Evolutionary conservation across 2,113 vertebrate species (phyloP), one percentile per base, ranked within the genome.

Genomic region (Takifugu bimaculatus): DNA sequence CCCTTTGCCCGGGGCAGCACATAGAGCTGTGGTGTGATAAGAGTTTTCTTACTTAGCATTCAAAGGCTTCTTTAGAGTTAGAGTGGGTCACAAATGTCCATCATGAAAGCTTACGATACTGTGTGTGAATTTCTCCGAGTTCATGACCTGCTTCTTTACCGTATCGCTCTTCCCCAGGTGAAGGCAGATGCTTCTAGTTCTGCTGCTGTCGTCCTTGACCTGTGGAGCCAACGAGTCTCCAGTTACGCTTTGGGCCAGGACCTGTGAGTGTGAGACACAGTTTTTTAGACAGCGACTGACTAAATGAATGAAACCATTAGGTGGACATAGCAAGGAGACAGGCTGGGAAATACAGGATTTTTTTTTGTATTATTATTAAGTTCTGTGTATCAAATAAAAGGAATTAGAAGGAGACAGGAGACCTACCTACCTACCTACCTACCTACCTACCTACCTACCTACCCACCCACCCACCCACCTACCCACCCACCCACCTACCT

Each of bases 141-240:
- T 42, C 44, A 25, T 65, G 44, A 65, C 60, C 62, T 49, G 14
- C 42, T 50, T 26, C 51, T 6, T 56, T 50, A 20, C 48, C 60
- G 29, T 15, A 12, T 2, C 2, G 54, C 39, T 77, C 39, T 64
- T 74, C 58, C 48, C 70, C 63, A 20, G 20, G 20, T 20, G 20
- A 20, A 20, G 20, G 20, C 20, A 20, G 20, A 20, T 1, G 20
- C 20, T 20, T 20, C 20, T 20, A 20, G 20, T 20, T 20, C 20
- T 20, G 20, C 20, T 20, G 20, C 20, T 20, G 20, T 20, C 20
- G 20, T 20, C 49, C n/a, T 12, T 56, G 47, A 65, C 50, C 61
- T 55, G 12, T 25, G 6, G 27, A 32, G 28, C n/a, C 44, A 20
- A 6, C 29, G 20, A 20, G 20, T 20, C 20, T 20, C 20, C 20